These are phyloP conservation scores for Suncus etruscus DNA, from an alignment of 2,113 vertebrate species.

Conservation along the genomic window DNA sequence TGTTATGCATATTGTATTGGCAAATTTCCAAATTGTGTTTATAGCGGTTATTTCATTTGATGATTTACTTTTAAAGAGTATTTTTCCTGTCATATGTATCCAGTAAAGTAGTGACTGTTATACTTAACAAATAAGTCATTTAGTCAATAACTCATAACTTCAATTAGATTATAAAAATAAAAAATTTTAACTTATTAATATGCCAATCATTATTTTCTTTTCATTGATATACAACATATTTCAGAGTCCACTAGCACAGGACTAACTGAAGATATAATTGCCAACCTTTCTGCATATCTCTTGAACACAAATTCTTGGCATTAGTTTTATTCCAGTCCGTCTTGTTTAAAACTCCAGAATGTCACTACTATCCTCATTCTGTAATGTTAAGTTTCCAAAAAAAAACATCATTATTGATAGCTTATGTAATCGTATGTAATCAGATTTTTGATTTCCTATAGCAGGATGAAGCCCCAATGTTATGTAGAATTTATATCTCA, in stretches of 20 bases:
- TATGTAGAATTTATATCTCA: neutral
- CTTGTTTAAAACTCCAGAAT: constrained; percentile 9
- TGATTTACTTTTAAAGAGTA: neutral
- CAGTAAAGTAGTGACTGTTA: too few species aligned
- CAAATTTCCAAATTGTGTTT: constrained; percentile 32
- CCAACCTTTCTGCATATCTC: neutral
- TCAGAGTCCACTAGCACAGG: constrained; percentile 34
- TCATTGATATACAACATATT: constrained; percentile 36
- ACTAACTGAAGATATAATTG: constrained; percentile 30
- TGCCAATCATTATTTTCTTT: constrained; percentile 32
- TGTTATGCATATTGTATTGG: neutral
- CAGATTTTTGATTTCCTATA: neutral
- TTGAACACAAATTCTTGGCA: constrained; percentile 30
- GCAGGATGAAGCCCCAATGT: neutral
- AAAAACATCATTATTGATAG: neutral
- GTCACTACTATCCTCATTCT: constrained; percentile 1
- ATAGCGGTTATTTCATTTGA: constrained; percentile 13
- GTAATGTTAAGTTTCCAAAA: constrained; percentile 27
- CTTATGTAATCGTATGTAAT: neutral
- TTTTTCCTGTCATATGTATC: too few species aligned
- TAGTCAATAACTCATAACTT: neutral
- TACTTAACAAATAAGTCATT: too few species aligned
- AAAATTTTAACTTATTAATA: constrained; percentile 49
- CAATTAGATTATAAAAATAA: constrained; percentile 51
- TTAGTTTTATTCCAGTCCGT: neutral